Base-by-base conservation (phyloP, 2,888 invertebrate genomes). In the Ferdinandea cuprea region DNA sequence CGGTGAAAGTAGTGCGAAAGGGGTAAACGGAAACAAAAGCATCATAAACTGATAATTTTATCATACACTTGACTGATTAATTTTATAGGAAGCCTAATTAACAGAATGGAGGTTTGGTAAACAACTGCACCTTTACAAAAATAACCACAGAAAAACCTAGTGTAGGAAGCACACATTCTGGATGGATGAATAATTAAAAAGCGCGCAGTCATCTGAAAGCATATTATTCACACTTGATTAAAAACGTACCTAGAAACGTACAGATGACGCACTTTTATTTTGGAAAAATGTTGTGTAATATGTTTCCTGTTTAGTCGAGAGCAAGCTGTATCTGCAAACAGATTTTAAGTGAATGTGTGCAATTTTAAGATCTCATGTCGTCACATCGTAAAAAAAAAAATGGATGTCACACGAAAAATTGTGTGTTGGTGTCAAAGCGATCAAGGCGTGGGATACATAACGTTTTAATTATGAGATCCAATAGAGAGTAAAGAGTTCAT, bases 151-250 rank as follows among this genome's bases (percentile, higher is more conserved):
- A 0, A 30, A 4, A 59, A 28, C 21, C 61, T 44, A 44, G 44
- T 54, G 63, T 19, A 56, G 9, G 11, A 11, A 35, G 17, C 42
- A 25, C 50, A 42, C 8, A 50, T 65, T 74, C 48, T 58, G 56
- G 40, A 40, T 48, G 66, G 17, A 42, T 68, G 35, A 44, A 35
- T 73, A 63, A 19, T 28, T 48, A 48, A 56, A 73, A 65, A 65
- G 65, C 37, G 65, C 19, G 15, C 73, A 73, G 28, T 73, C 73
- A 65, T 65, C 37, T 56, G 73, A n/a, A 46, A 73, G 17, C 56
- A 40, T 37, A 73, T 65, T 61, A 37, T 44, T 32, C 54, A 52
- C 72, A 63, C 25, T 28, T 46, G 61, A 54, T 63, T 63, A 35
- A 30, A 63, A 63, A 46, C 35, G 30, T 59, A 50, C 25, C 2